Evolutionary conservation across 2,888 invertebrate species (phyloP).

Genomic region (Sturmia bella): DNA sequence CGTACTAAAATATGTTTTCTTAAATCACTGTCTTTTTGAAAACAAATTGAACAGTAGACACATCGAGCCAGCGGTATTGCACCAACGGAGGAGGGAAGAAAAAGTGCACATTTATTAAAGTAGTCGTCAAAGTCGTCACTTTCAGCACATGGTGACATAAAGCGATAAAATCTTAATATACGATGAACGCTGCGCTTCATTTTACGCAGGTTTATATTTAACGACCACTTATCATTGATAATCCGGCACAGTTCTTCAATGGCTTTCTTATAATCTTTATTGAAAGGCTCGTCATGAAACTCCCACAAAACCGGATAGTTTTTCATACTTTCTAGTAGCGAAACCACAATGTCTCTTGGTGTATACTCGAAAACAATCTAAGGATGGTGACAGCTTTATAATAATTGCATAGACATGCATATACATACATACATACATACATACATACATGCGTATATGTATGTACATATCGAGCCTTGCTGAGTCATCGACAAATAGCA

Average conservation of each 20-base stretch:
- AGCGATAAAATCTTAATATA: slow-evolving; percentile 49
- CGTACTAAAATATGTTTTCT: slow-evolving; percentile 32
- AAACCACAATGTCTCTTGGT: slow-evolving; percentile 35
- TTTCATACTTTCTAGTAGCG: slow-evolving; percentile 50
- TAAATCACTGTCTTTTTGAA: slow-evolving; percentile 20
- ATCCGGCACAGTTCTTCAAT: slow-evolving; percentile 28
- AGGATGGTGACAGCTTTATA: background rate
- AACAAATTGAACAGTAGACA: slow-evolving; percentile 49
- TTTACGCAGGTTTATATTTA: slow-evolving; percentile 38
- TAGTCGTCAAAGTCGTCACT: slow-evolving; percentile 42
- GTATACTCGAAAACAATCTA: slow-evolving; percentile 56
- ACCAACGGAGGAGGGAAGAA: slow-evolving; percentile 31
- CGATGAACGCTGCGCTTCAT: slow-evolving; percentile 50
- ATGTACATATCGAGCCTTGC: too few species aligned
- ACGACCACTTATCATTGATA: slow-evolving; percentile 44
- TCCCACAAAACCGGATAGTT: slow-evolving; percentile 51
- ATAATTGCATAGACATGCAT: background rate
- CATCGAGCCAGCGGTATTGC: slow-evolving; percentile 48
- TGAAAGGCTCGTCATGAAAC: slow-evolving; percentile 48
- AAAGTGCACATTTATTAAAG: slow-evolving; percentile 40
- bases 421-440: background rate
- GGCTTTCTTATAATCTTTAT: slow-evolving; percentile 31
- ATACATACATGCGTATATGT: too few species aligned
- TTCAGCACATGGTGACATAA: slow-evolving; percentile 30
- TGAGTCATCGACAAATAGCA: too few species aligned